Evolutionary conservation across 2,888 invertebrate genomes (phyloP).

Genomic region (Allophyes oxyacanthae): DNA sequence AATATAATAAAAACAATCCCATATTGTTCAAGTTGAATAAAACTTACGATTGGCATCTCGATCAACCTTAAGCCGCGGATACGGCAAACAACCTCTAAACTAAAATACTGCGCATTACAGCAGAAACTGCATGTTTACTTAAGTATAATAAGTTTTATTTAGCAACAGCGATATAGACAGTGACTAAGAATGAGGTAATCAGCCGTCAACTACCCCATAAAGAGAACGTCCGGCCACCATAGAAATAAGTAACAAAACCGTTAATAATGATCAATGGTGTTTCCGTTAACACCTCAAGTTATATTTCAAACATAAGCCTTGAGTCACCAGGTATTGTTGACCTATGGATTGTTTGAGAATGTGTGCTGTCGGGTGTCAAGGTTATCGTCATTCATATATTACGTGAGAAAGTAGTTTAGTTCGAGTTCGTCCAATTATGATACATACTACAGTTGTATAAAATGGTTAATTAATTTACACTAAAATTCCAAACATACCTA

Average conservation of each 20-base stretch:
- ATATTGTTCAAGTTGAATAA: too few species aligned
- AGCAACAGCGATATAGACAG: slow-evolving; percentile 14
- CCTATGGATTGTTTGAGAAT: slow-evolving; percentile 35
- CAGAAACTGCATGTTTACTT: slow-evolving; percentile 6
- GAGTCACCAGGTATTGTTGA: slow-evolving; percentile 28
- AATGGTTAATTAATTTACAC: slow-evolving; percentile 32
- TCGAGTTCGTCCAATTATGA: slow-evolving; percentile 7
- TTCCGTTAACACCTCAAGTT: slow-evolving; percentile 48
- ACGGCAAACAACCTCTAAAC: slow-evolving; percentile 4
- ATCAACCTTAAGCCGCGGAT: slow-evolving; percentile 1
- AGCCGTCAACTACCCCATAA: slow-evolving; percentile 39
- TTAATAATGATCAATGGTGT: slow-evolving; percentile 58
- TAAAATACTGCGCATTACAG: slow-evolving; percentile 33
- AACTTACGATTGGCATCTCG: slow-evolving; percentile 3
- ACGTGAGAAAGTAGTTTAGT: slow-evolving; percentile 33
- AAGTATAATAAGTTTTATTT: slow-evolving; percentile 28
- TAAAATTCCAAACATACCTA: too few species aligned
- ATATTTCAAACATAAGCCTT: slow-evolving; percentile 21
- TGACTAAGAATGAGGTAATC: slow-evolving; percentile 48
- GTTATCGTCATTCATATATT: slow-evolving; percentile 24
- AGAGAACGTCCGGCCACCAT: slow-evolving; percentile 52
- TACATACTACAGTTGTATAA: slow-evolving; percentile 10
- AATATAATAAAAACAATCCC: too few species aligned
- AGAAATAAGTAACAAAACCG: slow-evolving; percentile 50
- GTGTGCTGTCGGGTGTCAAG: slow-evolving; percentile 40